Percentiles rank a stretch among this genome's conserved stretches.
These are phyloP conservation scores for Anastrepha ludens DNA, from an alignment of 1,140 invertebrate genomes.

Conservation along the genomic window DNA sequence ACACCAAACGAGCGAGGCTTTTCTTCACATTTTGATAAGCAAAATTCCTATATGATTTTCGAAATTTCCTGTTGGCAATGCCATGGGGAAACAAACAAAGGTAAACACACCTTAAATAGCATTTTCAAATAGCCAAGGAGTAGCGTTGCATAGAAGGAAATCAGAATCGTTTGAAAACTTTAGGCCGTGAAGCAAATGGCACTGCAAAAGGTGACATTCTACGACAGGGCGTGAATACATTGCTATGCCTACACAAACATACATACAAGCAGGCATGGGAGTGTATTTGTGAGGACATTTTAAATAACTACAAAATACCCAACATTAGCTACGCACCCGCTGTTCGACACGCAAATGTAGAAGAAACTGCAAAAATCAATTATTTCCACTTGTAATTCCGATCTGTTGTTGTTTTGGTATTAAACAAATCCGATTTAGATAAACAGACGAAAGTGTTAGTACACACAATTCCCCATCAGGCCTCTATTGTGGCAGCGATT, in stretches of 20 bases:
- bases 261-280: neutral
- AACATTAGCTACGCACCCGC: neutral
- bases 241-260: neutral
- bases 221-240: neutral
- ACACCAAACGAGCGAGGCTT: neutral
- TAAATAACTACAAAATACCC: neutral
- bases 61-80: constrained; percentile 33
- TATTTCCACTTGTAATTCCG: neutral
- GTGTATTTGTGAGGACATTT: neutral
- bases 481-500: neutral
- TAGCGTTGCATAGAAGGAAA: constrained; percentile 20
- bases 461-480: neutral
- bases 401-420: neutral
- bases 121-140: neutral
- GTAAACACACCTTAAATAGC: constrained; percentile 41
- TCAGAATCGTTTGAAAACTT: neutral
- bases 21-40: neutral
- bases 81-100: neutral
- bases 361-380: neutral
- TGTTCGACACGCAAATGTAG: neutral
- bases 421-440: neutral
- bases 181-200: neutral
- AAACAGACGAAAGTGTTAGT: constrained; percentile 1
- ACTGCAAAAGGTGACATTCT: neutral
- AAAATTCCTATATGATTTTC: no score